These are phyloP conservation scores for Harpagifer antarcticus DNA, from an alignment of 2,797 vertebrate genomes.

Conservation along the genomic window DNA sequence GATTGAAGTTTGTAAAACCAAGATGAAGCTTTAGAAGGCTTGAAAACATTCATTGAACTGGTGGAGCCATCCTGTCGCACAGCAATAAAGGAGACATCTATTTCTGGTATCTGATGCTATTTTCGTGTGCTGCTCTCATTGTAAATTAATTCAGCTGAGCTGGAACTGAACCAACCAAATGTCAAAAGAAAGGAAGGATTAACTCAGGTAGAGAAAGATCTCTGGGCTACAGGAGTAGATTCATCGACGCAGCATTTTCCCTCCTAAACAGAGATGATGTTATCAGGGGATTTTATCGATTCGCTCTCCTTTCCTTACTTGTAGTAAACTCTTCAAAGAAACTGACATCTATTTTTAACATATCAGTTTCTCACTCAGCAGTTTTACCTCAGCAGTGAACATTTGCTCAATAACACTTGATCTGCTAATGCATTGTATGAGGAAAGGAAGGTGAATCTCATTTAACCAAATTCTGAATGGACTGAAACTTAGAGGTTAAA, in stretches of 20 bases:
- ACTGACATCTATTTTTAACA: neutral
- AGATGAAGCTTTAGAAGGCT: constrained; percentile 38
- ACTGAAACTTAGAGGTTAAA: neutral
- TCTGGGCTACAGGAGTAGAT: constrained; percentile 24
- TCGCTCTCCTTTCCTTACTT: neutral
- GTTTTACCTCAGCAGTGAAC: constrained; percentile 9
- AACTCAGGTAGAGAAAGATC: constrained; percentile 20
- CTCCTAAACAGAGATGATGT: neutral
- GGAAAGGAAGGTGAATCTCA: neutral
- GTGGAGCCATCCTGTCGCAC: constrained; percentile 53
- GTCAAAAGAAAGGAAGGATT: constrained; percentile 31
- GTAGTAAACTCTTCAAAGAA: constrained; percentile 18
- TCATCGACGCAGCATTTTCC: neutral
- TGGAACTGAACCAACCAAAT: constrained; percentile 27
- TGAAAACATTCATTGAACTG: constrained; percentile 39
- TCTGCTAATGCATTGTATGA: neutral
- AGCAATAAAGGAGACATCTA: constrained; percentile 54
- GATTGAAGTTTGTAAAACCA: constrained; percentile 26
- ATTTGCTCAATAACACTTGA: neutral
- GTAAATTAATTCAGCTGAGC: constrained; percentile 55
- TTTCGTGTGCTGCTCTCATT: constrained; percentile 58
- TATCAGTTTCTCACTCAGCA: neutral
- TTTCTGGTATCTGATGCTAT: constrained; percentile 68
- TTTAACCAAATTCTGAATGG: neutral
- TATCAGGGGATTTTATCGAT: constrained; percentile 14